Base-by-base conservation (phyloP, 2,113 vertebrate species). In the Globicephala melas region DNA sequence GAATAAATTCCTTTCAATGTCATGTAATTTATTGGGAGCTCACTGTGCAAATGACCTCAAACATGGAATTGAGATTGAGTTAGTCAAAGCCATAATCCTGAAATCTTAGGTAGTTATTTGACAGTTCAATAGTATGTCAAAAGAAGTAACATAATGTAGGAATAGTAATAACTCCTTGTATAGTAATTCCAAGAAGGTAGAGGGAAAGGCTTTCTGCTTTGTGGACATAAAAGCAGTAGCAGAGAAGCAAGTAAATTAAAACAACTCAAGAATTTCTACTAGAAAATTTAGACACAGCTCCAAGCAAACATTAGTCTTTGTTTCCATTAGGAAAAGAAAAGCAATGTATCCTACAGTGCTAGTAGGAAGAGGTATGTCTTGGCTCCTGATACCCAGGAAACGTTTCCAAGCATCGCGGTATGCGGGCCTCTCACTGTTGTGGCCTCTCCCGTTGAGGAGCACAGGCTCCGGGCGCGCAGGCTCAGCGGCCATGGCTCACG, bases 291-390 rank as follows among this genome's bases (percentile, higher is more conserved):
- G 65, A 96, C 8, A 58, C 5, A 91, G 53, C 5, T 73, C 36
- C 38, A 67, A 86, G 47, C 31, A 53, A 89, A 68, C 44, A 79
- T 73, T 86, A 33, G 15, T 83, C 82, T 91, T 91, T 83, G 33
- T 62, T 94, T 89, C 55, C 68, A 38, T 85, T 94, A 91, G 79
- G 85, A 73, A 89, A 97, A 87, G 38, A 67, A 82, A 95, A 89
- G 33, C 77, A 44, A 92, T 17, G 9, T 65, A 58, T 50, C 36
- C 65, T 36, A 36, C 21, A 14, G 60, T 50, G 50, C 60, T 94
- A 77, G 73, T 28, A 7, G 36, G 38, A 94, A 76, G 63, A 96
- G 74, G 14, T 70, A 31, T 50, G 8, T 50, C 25, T 65, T 92
- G 21, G 41, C 20, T 83, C 38, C 60, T 87, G 47, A 44, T 74